Base-by-base conservation (phyloP, 2,797 vertebrate genomes). In the Karalla daura region DNA sequence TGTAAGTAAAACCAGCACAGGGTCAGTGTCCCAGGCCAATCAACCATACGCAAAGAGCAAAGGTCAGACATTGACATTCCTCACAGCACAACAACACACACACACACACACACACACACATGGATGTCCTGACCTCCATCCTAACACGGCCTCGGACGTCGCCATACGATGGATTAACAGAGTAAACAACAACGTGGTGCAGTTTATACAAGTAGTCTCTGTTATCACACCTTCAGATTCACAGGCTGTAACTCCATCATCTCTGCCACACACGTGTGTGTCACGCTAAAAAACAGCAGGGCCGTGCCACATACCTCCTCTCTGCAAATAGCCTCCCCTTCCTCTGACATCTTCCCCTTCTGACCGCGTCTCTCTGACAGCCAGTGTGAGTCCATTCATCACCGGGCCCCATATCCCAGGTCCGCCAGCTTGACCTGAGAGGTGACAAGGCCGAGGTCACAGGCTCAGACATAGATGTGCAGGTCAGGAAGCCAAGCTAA, bases 51-150 rank as follows among this genome's bases (percentile, higher is more conserved):
- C 53, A 68, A 68, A 76, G 62, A 69, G 37, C 63, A 62, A 45
- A 81, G 79, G 81, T 87, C 70, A 76, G 76, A 74, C 68, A 39
- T 15, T 23, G 56, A 81, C 81, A 89, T 91, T 91, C 84, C 85
- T 58, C 78, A 66, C 53, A 74, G 67, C 50, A 51, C 54, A 74
- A 44, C 78, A n/a, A 70, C 65, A 53, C 65, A 46, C 61, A 49
- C 63, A 49, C 25, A 11, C 30, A 63, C 40, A 46, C 54, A 46
- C 62, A 56, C 25, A 40, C 44, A 52, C 56, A 55, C 67, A 63
- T 17, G 14, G 39, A 27, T 61, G 72, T 43, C 51, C 64, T 67
- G 60, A 71, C 63, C 84, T 64, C 52, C 47, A 18, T 43, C 49
- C 65, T 55, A 44, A 72, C n/a, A 1, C 27, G 36, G 55, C 59